A percentile compares a stretch with the other conserved stretches of the same genome.
These are phyloP conservation scores for Sesia apiformis DNA, from an alignment of 2,888 invertebrate genomes.

Conservation along the genomic window DNA sequence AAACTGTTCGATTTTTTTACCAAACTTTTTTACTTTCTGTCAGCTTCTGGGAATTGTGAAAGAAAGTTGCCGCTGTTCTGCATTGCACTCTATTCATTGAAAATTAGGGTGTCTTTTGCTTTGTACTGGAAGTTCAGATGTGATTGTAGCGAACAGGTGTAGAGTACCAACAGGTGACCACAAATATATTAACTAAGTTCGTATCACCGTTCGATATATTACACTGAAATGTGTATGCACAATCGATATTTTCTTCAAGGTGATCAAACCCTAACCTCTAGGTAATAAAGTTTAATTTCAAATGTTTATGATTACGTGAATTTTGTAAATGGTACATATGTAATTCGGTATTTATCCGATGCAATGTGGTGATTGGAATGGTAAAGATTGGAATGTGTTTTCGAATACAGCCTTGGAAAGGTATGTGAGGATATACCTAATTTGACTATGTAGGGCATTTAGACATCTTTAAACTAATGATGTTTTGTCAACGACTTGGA, in stretches of 20 bases:
- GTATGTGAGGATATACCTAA: background rate
- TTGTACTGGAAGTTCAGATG: slow-evolving; percentile 40
- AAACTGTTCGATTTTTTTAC: background rate
- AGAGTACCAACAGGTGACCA: slow-evolving; percentile 60
- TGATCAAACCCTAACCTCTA: background rate
- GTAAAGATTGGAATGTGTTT: slow-evolving; percentile 13
- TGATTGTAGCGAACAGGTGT: slow-evolving; percentile 69
- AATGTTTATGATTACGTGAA: background rate
- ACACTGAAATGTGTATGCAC: slow-evolving; percentile 20
- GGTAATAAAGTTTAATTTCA: background rate
- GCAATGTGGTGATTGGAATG: slow-evolving; percentile 25
- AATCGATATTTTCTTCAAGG: background rate
- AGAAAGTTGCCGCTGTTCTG: background rate
- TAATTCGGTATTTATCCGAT: slow-evolving; percentile 1
- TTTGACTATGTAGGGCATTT: background rate
- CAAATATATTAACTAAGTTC: slow-evolving; percentile 62
- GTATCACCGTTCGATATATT: slow-evolving; percentile 56
- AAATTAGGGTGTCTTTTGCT: slow-evolving; percentile 18
- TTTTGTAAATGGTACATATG: background rate
- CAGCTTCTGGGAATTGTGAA: background rate
- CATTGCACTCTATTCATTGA: slow-evolving; percentile 1
- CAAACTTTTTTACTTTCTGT: background rate
- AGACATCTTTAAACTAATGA: too few species aligned
- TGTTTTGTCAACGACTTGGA: too few species aligned
- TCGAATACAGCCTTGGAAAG: slow-evolving; percentile 2